Conservation (phyloP, 2,797 vertebrate species). For the Clarias fuscus region DNA sequence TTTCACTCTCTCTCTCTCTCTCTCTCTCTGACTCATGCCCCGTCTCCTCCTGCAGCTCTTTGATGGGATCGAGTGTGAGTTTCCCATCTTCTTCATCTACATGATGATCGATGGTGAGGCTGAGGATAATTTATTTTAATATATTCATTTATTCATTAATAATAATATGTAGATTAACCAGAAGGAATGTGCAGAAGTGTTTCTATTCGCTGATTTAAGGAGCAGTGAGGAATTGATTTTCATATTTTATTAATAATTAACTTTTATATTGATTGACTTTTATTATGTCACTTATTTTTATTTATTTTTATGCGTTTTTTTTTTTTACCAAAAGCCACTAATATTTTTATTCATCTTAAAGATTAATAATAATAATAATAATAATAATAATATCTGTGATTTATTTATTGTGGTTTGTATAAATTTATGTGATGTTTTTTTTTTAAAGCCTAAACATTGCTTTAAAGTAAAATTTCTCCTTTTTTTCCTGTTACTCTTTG, state of each 20-base stretch:
- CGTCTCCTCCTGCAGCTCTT: constrained; percentile 83
- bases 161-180: neutral
- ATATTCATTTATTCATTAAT: neutral
- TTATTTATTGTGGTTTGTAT: neutral
- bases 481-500: neutral
- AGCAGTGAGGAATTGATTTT: neutral
- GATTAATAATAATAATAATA: neutral
- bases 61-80: constrained; percentile 98
- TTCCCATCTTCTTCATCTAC: constrained; percentile 96
- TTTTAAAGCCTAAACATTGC: too few relatives aligned
- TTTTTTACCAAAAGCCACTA: neutral
- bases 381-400: neutral
- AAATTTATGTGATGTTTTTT: too few relatives aligned
- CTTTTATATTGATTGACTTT: neutral
- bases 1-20: neutral
- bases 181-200: too few relatives aligned
- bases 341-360: neutral
- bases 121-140: constrained; percentile 25
- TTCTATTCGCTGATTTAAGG: too few relatives aligned
- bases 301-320: too few relatives aligned
- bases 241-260: neutral
- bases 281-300: neutral
- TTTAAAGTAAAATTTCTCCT: neutral
- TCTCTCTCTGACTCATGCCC: neutral
- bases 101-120: constrained; percentile 98